Base-by-base conservation (phyloP, 2,888 invertebrate genomes). In the Cylloceria caligata region DNA sequence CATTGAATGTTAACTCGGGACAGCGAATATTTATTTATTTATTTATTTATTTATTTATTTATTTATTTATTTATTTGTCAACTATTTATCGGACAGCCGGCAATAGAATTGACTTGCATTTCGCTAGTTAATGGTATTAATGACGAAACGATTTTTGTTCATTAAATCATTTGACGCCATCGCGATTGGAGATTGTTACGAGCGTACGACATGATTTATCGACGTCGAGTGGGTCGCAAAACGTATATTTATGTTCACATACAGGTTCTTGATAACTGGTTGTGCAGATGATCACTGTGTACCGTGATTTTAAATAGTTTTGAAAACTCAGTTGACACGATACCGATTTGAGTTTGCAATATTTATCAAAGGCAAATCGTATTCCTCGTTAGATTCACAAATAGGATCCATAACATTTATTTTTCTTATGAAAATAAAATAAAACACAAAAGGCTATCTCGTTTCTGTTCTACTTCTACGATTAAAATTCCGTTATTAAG, bases 151-250 rank as follows among this genome's bases (percentile, higher is more conserved):
- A 19, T 75, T 60, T 72, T 42, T 30, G 6, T 24, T 60, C 36
- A 55, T 64, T 47, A 36, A 73, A 68, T 55, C 34, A 77, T 77
- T 68, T 36, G 65, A 72, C 45, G 36, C 55, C 27, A 52, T 24
- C 39, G 34, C 21, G 49, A 24, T 47, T 36, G 27, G 57, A 3
- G 39, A 42, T 16, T 39, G 49, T 77, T 73, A 77, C 62, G 76
- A 55, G 67, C 68, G 49, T 21, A 60, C 73, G 27, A 21, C 19
- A 62, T 52, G 52, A 67, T 72, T 68, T 89, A 89, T 88, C 85
- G 88, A 88, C 87, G 88, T 87, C 86, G 87, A 88, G 87, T 89
- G 88, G 88, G 62, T 77, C 81, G 77, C 77, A 77, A 81, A 81
- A 77, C 42, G 27, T 34, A 62, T 72, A 81, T 81, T 77, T 81